These are phyloP conservation scores for Drosophila acutilabella DNA, from an alignment of 2,888 invertebrate genomes.

Conservation along the genomic window DNA sequence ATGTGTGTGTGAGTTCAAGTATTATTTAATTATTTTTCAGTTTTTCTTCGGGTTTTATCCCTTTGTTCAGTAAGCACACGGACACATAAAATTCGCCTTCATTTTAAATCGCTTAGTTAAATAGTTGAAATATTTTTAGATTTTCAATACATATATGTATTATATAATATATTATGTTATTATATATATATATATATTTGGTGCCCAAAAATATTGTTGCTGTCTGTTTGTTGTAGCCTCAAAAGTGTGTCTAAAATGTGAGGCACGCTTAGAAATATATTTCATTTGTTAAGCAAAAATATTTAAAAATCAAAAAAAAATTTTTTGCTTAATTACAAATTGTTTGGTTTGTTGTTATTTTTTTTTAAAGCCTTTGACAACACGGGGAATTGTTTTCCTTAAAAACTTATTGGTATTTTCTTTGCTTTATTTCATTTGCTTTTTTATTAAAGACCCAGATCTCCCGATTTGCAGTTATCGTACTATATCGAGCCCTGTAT, in stretches of 20 bases:
- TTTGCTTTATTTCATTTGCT: slow-evolving; percentile 5
- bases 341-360: slow-evolving; percentile 3
- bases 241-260: slow-evolving; percentile 56
- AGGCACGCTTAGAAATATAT: slow-evolving; percentile 58
- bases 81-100: slow-evolving; percentile 16
- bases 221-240: slow-evolving; percentile 51
- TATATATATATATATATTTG: slow-evolving; percentile 62
- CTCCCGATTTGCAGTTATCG: slow-evolving; percentile 12
- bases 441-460: slow-evolving; percentile 5
- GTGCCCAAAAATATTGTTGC: slow-evolving; percentile 77
- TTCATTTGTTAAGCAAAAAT: slow-evolving; percentile 29
- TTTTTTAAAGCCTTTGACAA: slow-evolving; percentile 72
- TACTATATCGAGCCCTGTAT: slow-evolving; percentile 12
- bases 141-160: slow-evolving; percentile 38
- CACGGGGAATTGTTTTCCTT: slow-evolving; percentile 60
- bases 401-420: slow-evolving; percentile 31
- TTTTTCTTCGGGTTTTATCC: no score
- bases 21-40: background rate
- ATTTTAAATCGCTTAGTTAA: slow-evolving; percentile 27
- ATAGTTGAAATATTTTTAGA: slow-evolving; percentile 29
- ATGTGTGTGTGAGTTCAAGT: background rate
- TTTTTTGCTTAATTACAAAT: slow-evolving; percentile 40
- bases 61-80: slow-evolving; percentile 7
- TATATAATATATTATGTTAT: slow-evolving; percentile 27
- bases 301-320: slow-evolving; percentile 22